Base-by-base conservation (phyloP, 2,797 vertebrate genomes). In the Paramormyrops hopkinsi region DNA sequence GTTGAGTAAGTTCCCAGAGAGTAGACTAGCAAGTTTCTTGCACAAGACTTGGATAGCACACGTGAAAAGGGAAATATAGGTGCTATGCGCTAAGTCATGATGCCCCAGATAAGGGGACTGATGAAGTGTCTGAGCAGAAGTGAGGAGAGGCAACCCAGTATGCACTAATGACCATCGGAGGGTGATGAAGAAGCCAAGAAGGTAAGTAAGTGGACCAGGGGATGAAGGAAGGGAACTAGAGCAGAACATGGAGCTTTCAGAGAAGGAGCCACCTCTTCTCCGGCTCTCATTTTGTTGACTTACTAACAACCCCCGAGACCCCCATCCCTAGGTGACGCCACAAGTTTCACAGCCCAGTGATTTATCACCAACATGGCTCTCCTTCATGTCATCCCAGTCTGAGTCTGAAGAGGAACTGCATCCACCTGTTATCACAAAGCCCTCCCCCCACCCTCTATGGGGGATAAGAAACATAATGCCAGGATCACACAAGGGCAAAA, bases 361-460 rank as follows among this genome's bases (percentile, higher is more conserved):
- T 88, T 88, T 65, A 44, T 8, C 29, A 44, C 37, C 86, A 88
- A 37, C 56, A 88, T 88, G 37, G 33, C 41, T 88, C 53, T 56
- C 29, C 86, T 65, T 65, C 33, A 88, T 88, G 86, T 65, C 86
- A 88, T 56, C 56, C 37, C n/a, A 2, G 54, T 44, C 56, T 4
- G 37, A 65, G 37, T 88, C 9, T 65, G 86, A 88, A 88, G 37
- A 62, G 86, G 54, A 22, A 62, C 19, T 48, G 56, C 33, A 22
- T 88, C 86, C 86, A 59, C 86, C 86, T 88, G 86, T 65, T 88
- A 88, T 62, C 56, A 88, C 41, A 88, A 88, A 37, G 5, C 65
- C 65, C 29, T 14, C 41, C 56, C 8, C 11, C 82, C 41, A 79
- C 73, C 73, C 17, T 44, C 37, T 41, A n/a, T 17, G 56, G 56